Conservation (phyloP, 53 echinoderm and acorn worm species). For the Arbacia lixula region DNA sequence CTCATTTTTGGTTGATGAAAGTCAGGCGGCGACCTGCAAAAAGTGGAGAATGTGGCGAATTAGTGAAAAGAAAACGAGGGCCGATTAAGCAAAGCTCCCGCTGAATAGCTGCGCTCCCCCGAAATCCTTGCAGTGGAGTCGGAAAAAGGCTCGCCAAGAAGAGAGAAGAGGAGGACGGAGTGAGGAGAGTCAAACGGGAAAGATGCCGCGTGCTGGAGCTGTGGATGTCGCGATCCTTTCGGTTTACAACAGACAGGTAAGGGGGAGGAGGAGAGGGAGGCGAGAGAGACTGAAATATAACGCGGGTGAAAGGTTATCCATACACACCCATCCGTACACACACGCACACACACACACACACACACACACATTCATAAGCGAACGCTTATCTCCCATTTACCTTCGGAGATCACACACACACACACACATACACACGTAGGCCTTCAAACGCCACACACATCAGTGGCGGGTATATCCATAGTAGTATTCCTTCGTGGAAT, state of each 20-base stretch:
- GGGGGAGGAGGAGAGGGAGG: conserved; percentile 54
- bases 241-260: conserved; percentile 14
- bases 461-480: too few species aligned
- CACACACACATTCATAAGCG: conserved; percentile 26
- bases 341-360: conserved; percentile 37
- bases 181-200: conserved; percentile 2
- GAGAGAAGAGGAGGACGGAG: conserved; percentile 40
- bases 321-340: conserved; percentile 19
- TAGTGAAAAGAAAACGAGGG: too few species aligned
- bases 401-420: not conserved
- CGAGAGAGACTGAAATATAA: conserved; percentile 8
- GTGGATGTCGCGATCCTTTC: conserved; percentile 11
- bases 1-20: conserved; percentile 55
- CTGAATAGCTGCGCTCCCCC: too few species aligned
- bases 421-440: not conserved
- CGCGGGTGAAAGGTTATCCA: conserved; percentile 42
- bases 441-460: not conserved
- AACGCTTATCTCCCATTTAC: too few species aligned
- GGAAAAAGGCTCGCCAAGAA: not conserved
- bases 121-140: conserved; percentile 3
- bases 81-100: not conserved
- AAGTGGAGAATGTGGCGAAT: conserved; percentile 43
- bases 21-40: conserved; percentile 25
- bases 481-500: conserved; percentile 34
- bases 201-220: not conserved